A percentile compares a stretch with the other conserved stretches of the same genome.
phyloP scores from a whole-genome alignment of 2,113 vertebrate genomes.

The Hypocryptadius cinnamomeus region DNA sequence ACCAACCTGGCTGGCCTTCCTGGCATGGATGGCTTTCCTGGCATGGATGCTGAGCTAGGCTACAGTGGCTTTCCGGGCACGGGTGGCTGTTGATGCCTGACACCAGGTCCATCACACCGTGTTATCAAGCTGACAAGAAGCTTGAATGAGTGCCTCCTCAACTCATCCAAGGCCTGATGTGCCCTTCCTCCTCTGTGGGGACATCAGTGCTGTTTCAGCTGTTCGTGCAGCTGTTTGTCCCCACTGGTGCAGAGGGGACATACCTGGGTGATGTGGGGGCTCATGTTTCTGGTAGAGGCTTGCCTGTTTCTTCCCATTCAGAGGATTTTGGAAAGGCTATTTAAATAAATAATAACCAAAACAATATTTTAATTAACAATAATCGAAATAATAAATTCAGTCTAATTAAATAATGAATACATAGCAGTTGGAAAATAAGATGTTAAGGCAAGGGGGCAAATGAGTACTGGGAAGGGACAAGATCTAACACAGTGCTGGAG shows the following conservation, averaged over 20 bases:
- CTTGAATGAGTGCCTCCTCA: not conserved
- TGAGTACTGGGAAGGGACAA: not conserved
- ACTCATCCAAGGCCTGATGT: not conserved
- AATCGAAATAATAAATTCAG: not conserved
- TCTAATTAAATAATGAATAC: not conserved
- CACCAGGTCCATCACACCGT: fast-evolving
- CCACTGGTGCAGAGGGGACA: fast-evolving
- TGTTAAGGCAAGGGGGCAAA: not conserved
- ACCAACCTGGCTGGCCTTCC: not conserved
- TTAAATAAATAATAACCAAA: not conserved
- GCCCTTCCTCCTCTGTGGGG: not conserved
- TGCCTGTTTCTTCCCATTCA: not conserved
- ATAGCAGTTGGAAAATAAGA: not conserved
- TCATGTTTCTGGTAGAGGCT: not conserved
- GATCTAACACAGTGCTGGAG: not conserved
- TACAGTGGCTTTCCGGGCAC: not conserved
- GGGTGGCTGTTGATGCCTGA: not conserved
- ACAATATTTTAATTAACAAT: not conserved
- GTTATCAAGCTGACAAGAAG: not conserved
- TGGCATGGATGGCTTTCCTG: not conserved
- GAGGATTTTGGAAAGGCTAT: not conserved
- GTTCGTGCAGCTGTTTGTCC: too few species aligned
- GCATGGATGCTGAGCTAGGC: too few species aligned
- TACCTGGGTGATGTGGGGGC: fast-evolving
- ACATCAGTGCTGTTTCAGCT: not conserved